phyloP scores from a whole-genome alignment of 2,113 vertebrate genomes.

The Alosa alosa region DNA sequence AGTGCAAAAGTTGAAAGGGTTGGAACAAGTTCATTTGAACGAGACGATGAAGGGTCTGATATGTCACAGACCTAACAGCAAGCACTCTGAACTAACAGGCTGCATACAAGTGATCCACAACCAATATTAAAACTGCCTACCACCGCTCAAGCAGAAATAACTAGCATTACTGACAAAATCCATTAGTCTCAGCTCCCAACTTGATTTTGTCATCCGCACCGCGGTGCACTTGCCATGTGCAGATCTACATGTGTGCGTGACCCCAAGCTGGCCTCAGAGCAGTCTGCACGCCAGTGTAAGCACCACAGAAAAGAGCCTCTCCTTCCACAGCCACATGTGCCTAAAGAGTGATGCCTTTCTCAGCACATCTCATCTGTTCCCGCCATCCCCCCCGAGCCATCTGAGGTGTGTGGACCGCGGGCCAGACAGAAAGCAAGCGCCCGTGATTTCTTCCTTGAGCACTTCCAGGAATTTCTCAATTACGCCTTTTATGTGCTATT shows the following conservation, averaged over 20 bases:
- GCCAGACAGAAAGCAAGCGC: constrained; percentile 17
- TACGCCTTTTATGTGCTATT: constrained; percentile 12
- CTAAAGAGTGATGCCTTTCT: constrained; percentile 20
- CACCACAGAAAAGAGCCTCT: constrained; percentile 29
- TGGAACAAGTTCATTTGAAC: neutral
- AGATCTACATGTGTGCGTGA: constrained; percentile 15
- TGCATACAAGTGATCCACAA: neutral
- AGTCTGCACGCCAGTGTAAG: constrained; percentile 26
- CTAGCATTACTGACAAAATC: neutral
- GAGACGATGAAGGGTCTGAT: neutral
- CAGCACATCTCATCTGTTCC: constrained; percentile 1
- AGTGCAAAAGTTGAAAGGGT: neutral
- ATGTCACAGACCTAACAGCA: neutral
- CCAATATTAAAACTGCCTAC: neutral
- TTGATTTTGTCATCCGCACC: neutral
- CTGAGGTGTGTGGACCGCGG: constrained; percentile 22
- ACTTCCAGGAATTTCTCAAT: constrained; percentile 15
- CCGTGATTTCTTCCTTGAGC: constrained; percentile 11
- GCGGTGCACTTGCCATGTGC: neutral
- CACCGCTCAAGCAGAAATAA: neutral
- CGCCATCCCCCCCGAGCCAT: constrained; percentile 11
- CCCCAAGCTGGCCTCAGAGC: constrained; percentile 29
- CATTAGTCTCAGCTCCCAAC: neutral
- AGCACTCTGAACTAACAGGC: neutral
- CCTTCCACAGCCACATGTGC: constrained; percentile 14